phyloP scores from a whole-genome alignment of 2,888 invertebrate species.

The Gibbula magus region DNA sequence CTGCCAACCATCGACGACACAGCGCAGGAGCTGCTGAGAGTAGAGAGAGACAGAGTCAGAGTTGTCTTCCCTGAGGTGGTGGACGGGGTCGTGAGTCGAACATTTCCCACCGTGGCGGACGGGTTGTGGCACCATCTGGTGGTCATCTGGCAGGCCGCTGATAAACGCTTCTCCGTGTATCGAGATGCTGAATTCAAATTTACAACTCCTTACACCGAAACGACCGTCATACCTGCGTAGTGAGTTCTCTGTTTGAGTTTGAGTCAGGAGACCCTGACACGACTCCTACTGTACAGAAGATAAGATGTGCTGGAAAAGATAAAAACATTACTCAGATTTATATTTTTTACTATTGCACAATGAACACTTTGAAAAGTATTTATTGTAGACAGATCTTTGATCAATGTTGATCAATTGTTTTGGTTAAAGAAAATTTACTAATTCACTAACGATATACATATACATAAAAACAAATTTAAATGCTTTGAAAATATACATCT shows the following conservation, averaged over 20 bases:
- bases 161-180: constrained; percentile 42
- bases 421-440: too few species aligned
- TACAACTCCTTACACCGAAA: constrained; percentile 26
- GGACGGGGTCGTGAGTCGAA: neutral
- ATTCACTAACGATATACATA: too few species aligned
- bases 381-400: too few species aligned
- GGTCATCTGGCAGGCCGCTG: constrained; percentile 47
- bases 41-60: constrained; percentile 16
- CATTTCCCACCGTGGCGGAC: constrained; percentile 40
- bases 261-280: too few species aligned
- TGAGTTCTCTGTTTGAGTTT: constrained; percentile 32
- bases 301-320: too few species aligned
- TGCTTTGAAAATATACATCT: too few species aligned
- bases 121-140: constrained; percentile 60
- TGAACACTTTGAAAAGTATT: too few species aligned
- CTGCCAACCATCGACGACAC: neutral
- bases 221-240: constrained; percentile 33
- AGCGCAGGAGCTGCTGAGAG: constrained; percentile 29
- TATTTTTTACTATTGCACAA: too few species aligned
- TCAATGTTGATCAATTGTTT: too few species aligned
- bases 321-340: too few species aligned
- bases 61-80: constrained; percentile 19
- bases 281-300: too few species aligned
- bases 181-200: constrained; percentile 41
- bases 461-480: too few species aligned